Conservation (phyloP, 1,140 invertebrate genomes). For the Lasioglossum albipes region DNA sequence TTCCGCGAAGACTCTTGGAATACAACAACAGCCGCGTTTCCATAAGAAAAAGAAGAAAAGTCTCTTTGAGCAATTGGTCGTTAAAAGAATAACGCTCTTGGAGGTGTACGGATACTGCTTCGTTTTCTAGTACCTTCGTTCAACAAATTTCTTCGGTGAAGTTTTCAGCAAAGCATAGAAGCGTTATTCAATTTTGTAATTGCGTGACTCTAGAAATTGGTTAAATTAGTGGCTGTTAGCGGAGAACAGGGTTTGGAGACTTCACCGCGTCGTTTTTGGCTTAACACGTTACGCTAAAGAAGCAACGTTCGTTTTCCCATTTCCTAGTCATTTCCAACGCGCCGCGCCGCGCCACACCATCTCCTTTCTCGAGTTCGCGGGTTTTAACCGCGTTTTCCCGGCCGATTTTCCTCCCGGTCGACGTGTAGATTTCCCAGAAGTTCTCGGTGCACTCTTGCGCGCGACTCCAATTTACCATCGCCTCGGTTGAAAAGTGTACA, state of each 20-base stretch:
- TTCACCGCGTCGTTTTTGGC: too few species aligned
- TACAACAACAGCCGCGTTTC: not conserved
- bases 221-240: too few species aligned
- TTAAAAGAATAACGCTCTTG: not conserved
- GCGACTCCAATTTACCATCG: constrained; percentile 3
- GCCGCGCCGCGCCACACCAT: not conserved
- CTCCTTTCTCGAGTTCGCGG: too few species aligned
- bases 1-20: not conserved
- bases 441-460: not conserved
- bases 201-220: too few species aligned
- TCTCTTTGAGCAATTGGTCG: not conserved
- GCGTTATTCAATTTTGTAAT: too few species aligned
- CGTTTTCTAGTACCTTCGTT: not conserved
- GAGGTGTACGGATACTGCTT: not conserved
- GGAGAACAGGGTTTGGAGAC: too few species aligned
- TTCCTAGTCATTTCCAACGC: not conserved
- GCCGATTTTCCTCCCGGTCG: not conserved
- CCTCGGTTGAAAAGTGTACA: constrained; percentile 1
- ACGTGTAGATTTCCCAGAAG: constrained; percentile 9
- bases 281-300: too few species aligned
- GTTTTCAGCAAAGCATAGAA: too few species aligned
- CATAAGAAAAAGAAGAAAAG: not conserved
- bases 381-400: not conserved
- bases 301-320: too few species aligned
- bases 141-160: too few species aligned